Evolutionary conservation across 2,113 vertebrate genomes (phyloP).

Genomic region (Cygnus atratus): DNA sequence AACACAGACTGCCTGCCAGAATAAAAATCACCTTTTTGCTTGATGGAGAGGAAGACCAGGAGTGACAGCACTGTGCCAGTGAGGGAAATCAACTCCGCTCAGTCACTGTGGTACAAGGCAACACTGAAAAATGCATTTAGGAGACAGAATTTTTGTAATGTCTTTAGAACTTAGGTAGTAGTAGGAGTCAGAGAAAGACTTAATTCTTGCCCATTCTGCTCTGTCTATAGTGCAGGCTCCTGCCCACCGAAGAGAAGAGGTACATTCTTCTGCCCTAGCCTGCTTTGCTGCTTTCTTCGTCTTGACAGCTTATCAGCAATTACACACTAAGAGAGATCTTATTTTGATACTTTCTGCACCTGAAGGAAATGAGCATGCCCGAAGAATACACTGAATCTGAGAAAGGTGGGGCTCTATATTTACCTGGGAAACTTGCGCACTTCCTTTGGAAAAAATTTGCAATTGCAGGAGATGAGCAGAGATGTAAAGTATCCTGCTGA

Average conservation of each 20-base stretch:
- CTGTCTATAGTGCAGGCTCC: background rate
- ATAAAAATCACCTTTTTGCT: background rate
- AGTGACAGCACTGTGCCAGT: background rate
- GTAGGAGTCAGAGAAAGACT: background rate
- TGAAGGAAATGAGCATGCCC: background rate
- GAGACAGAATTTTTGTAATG: background rate
- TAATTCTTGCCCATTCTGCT: background rate
- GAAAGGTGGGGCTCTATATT: background rate
- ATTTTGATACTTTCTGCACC: background rate
- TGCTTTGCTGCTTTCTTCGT: background rate
- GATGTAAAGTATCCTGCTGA: conserved; percentile 35
- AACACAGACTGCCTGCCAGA: background rate
- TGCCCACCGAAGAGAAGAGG: background rate
- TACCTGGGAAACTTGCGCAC: background rate
- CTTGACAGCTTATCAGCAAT: background rate
- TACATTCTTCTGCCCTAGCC: background rate
- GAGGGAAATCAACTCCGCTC: background rate
- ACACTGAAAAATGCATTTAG: background rate
- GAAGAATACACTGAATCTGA: background rate
- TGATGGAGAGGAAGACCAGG: background rate
- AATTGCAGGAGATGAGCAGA: background rate
- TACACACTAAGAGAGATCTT: background rate
- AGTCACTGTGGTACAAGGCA: background rate
- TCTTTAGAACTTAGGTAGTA: background rate
- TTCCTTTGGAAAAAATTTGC: background rate